These are phyloP conservation scores for Dipodomys merriami DNA, from an alignment of 2,113 vertebrate species.

Conservation along the genomic window DNA sequence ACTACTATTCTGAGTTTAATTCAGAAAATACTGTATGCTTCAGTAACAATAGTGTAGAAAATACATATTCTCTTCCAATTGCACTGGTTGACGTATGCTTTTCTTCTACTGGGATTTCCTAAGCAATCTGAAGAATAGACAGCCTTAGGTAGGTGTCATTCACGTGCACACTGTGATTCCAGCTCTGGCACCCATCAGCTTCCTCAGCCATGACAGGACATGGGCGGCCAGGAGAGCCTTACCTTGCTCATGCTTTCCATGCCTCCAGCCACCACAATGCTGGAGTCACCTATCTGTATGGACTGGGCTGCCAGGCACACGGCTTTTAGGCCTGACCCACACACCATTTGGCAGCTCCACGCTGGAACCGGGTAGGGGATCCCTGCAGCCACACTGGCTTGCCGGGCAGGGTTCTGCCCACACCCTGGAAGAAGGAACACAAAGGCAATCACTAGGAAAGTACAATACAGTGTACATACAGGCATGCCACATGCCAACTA, in stretches of 20 bases:
- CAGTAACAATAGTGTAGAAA: neutral
- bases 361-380: constrained; percentile 93
- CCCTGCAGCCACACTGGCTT: constrained; percentile 92
- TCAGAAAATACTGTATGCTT: neutral
- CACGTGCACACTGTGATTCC: neutral
- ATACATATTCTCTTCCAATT: neutral
- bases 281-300: constrained; percentile 89
- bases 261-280: constrained; percentile 95
- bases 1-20: neutral
- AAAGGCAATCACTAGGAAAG: neutral
- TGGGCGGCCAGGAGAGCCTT: constrained; percentile 6
- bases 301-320: constrained; percentile 95
- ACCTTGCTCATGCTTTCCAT: constrained; percentile 99
- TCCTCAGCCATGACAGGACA: neutral
- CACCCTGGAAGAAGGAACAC: constrained; percentile 86
- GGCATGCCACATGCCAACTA: neutral
- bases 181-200: neutral
- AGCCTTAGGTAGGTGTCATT: neutral
- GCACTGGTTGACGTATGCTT: neutral
- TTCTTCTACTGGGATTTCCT: neutral
- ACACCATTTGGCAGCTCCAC: constrained; percentile 99
- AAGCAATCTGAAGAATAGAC: neutral
- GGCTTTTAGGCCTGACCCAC: constrained; percentile 95
- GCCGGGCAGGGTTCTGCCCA: constrained; percentile 95
- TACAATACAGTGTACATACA: accelerated